These are phyloP conservation scores for Anoplius nigerrimus DNA, from an alignment of 2,888 invertebrate species.

Conservation along the genomic window DNA sequence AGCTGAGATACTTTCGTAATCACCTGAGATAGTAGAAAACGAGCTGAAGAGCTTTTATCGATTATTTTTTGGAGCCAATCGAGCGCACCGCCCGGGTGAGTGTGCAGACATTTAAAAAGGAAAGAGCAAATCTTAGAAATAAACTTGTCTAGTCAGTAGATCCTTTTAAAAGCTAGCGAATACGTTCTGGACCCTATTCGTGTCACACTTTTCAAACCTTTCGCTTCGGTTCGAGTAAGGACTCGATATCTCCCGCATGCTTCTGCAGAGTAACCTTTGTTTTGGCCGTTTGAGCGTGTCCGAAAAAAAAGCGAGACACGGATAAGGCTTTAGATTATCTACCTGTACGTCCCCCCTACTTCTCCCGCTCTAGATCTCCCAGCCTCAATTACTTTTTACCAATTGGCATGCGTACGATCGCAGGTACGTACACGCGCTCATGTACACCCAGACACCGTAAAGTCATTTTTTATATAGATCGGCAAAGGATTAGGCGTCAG, in stretches of 20 bases:
- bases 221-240: too few relatives aligned
- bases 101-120: slow-evolving; percentile 25
- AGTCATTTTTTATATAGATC: too few relatives aligned
- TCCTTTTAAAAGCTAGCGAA: too few relatives aligned
- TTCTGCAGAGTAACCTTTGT: background rate
- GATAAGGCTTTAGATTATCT: background rate
- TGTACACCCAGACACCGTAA: slow-evolving; percentile 15
- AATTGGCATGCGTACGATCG: slow-evolving; percentile 41
- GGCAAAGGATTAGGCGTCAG: too few relatives aligned
- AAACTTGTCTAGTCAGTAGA: background rate
- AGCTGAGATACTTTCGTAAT: background rate
- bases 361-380: slow-evolving; percentile 13
- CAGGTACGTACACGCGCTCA: slow-evolving; percentile 32
- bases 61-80: slow-evolving; percentile 33
- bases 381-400: slow-evolving; percentile 30
- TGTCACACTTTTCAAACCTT: too few relatives aligned
- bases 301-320: too few relatives aligned
- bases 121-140: background rate
- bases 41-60: slow-evolving; percentile 32
- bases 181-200: too few relatives aligned
- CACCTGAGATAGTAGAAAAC: slow-evolving; percentile 19
- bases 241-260: background rate
- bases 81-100: slow-evolving; percentile 38
- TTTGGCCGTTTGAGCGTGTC: too few relatives aligned
- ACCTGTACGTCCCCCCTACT: background rate